phyloP scores from a whole-genome alignment of 2,797 vertebrate species.

The Garrulus glandarius region DNA sequence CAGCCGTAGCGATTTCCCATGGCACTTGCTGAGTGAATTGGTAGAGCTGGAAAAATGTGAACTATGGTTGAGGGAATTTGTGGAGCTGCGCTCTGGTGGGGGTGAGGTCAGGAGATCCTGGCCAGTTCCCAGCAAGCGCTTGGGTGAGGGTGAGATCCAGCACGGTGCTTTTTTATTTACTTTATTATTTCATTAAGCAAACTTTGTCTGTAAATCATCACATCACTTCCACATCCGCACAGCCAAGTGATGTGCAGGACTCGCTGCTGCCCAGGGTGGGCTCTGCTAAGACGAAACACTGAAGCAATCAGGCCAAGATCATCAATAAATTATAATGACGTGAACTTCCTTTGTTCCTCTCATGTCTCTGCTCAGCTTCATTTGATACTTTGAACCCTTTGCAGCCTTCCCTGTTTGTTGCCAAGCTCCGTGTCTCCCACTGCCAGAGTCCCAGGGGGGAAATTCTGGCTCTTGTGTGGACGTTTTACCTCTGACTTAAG shows the following conservation, averaged over 20 bases:
- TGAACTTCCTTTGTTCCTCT: conserved; percentile 57
- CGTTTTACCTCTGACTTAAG: not conserved
- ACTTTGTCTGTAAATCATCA: not conserved
- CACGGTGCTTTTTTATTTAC: not conserved
- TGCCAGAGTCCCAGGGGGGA: not conserved
- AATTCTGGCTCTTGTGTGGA: not conserved
- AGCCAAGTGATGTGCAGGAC: not conserved
- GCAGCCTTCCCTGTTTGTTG: not conserved
- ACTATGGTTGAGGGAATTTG: conserved; percentile 10
- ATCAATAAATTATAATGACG: conserved; percentile 45
- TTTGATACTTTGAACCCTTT: conserved; percentile 33
- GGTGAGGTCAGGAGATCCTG: conserved; percentile 38
- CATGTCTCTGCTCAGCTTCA: not conserved
- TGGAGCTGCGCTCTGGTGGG: not conserved
- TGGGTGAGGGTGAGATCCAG: not conserved
- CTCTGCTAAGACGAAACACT: not conserved
- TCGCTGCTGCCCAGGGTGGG: not conserved
- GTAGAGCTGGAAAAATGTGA: conserved; percentile 31
- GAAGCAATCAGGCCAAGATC: not conserved
- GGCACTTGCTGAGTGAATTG: conserved; percentile 1
- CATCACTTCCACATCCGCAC: not conserved
- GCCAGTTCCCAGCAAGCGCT: conserved; percentile 19
- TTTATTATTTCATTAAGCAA: not conserved
- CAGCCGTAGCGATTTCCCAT: conserved; percentile 8
- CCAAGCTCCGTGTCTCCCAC: not conserved